A percentile compares a stretch with the other conserved stretches of the same genome.
phyloP scores from a whole-genome alignment of 30 jellyfish, hydroid and myxozoan genomes.

The Aurelia sp. region DNA sequence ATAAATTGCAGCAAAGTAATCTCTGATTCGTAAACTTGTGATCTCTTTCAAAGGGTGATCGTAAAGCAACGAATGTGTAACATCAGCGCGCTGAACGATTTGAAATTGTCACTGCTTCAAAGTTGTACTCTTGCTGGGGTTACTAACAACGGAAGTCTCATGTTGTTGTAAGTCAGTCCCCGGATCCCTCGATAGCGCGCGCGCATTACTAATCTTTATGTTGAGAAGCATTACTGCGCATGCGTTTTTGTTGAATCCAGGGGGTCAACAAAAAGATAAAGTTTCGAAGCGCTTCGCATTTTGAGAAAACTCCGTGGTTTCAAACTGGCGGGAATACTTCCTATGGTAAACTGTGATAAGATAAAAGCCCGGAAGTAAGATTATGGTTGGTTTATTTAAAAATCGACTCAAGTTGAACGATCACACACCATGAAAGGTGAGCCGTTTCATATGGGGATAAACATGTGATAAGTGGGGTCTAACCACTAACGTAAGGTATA shows the following conservation, averaged over 20 bases:
- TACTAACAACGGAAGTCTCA: too few species aligned
- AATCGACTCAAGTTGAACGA: slow-evolving; percentile 30
- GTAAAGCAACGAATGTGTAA: too few species aligned
- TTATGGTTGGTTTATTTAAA: slow-evolving; percentile 38
- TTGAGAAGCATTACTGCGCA: too few species aligned
- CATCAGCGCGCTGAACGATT: too few species aligned
- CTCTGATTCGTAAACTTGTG: too few species aligned
- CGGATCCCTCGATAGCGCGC: too few species aligned
- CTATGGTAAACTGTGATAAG: slow-evolving; percentile 63
- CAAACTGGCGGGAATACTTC: slow-evolving; percentile 82
- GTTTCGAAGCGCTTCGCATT: neutral
- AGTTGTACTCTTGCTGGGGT: too few species aligned
- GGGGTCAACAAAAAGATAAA: neutral
- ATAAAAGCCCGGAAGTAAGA: slow-evolving; percentile 75
- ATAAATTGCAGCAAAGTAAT: too few species aligned
- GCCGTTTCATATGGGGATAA: slow-evolving; percentile 5
- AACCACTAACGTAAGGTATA: neutral
- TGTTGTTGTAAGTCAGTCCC: too few species aligned
- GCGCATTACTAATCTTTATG: too few species aligned
- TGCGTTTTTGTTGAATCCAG: neutral
- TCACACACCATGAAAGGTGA: slow-evolving; percentile 49
- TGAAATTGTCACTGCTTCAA: too few species aligned
- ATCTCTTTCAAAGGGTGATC: too few species aligned
- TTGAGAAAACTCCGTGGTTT: slow-evolving; percentile 46
- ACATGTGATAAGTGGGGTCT: slow-evolving; percentile 7